phyloP scores from a whole-genome alignment of 2,888 invertebrate genomes.

The Drosophila lutescens region DNA sequence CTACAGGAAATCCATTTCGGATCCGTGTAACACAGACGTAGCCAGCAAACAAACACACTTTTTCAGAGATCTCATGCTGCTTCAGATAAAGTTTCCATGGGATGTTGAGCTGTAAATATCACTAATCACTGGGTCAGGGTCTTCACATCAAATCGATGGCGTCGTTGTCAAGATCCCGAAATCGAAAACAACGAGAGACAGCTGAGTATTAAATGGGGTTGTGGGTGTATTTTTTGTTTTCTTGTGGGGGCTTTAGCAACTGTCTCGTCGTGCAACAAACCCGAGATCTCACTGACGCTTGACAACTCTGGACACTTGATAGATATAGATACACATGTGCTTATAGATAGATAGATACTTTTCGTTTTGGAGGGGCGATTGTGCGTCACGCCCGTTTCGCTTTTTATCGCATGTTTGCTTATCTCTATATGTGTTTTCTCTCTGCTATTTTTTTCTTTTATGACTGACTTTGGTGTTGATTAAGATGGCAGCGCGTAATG shows the following conservation, averaged over 20 bases:
- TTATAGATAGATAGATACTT: conserved; percentile 24
- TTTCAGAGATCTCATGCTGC: conserved; percentile 54
- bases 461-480: conserved; percentile 32
- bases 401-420: conserved; percentile 65
- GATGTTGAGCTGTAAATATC: conserved; percentile 13
- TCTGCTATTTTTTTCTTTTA: conserved; percentile 36
- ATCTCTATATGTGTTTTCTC: conserved; percentile 62
- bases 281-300: conserved; percentile 81
- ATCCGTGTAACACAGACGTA: conserved; percentile 72
- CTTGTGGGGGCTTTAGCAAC: conserved; percentile 65
- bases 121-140: conserved; percentile 45
- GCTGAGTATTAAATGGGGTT: conserved; percentile 68
- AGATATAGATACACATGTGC: conserved; percentile 31
- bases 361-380: conserved; percentile 22
- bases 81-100: conserved; percentile 13
- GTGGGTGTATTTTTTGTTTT: conserved; percentile 5
- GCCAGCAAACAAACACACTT: conserved; percentile 81
- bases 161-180: conserved; percentile 84
- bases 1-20: conserved; percentile 40
- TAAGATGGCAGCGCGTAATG: conserved; percentile 45
- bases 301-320: conserved; percentile 44
- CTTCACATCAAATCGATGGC: conserved; percentile 23
- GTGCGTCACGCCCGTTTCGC: conserved; percentile 62
- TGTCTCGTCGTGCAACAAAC: conserved; percentile 84
- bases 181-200: conserved; percentile 84